Percentiles rank a stretch among this genome's conserved stretches.
These are phyloP conservation scores for Lonchura striata DNA, from an alignment of 2,113 vertebrate genomes.

Conservation along the genomic window DNA sequence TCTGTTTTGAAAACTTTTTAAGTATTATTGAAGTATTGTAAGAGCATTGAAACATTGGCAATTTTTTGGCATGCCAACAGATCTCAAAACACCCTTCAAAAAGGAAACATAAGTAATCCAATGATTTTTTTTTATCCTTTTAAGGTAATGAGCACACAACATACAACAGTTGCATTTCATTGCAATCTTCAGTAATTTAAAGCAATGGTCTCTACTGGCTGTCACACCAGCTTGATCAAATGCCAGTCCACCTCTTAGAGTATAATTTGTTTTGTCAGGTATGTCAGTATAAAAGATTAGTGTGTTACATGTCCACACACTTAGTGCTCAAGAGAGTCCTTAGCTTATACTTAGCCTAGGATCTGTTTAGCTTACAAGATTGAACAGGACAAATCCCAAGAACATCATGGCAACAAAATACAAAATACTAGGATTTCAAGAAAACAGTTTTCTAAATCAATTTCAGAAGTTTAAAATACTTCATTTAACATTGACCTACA, in stretches of 20 bases:
- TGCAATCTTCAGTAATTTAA: not conserved
- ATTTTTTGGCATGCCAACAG: not conserved
- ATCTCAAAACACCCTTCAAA: not conserved
- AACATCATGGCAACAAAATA: not conserved
- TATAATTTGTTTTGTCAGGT: not conserved
- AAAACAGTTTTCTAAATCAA: not conserved
- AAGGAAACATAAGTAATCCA: not conserved
- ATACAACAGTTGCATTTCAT: not conserved
- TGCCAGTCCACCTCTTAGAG: not conserved
- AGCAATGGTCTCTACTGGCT: not conserved
- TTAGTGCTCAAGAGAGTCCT: not conserved
- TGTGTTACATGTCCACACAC: not conserved
- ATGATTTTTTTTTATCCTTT: not conserved
- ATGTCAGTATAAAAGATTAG: not conserved
- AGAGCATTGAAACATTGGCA: not conserved
- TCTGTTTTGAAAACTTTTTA: not conserved
- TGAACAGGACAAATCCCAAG: not conserved
- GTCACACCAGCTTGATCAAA: not conserved
- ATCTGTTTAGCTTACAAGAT: not conserved
- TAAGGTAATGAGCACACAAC: not conserved
- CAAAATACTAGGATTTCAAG: not conserved
- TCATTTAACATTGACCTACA: conserved; percentile 1
- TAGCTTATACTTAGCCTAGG: not conserved
- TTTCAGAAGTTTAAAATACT: not conserved
- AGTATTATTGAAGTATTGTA: not conserved